These are phyloP conservation scores for Campoletis sonorensis DNA, from an alignment of 1,140 invertebrate species.

Conservation along the genomic window DNA sequence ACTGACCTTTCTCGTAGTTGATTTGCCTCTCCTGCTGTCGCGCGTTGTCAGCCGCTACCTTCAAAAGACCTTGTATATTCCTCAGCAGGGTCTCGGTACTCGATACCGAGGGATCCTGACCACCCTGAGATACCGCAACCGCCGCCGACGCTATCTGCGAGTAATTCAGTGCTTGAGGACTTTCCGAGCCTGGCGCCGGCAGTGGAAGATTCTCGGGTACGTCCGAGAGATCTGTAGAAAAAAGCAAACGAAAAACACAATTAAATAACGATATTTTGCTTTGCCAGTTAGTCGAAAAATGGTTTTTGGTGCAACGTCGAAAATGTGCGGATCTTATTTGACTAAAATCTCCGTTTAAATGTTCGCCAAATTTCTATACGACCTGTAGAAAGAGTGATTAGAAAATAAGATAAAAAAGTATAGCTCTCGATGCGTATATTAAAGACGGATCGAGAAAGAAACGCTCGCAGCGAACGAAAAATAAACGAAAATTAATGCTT, in stretches of 20 bases:
- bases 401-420: too few relatives aligned
- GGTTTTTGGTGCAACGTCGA: too few relatives aligned
- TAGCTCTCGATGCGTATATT: too few relatives aligned
- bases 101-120: conserved; percentile 80
- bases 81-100: conserved; percentile 94
- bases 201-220: conserved; percentile 79
- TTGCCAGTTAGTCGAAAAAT: too few relatives aligned
- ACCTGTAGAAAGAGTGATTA: too few relatives aligned
- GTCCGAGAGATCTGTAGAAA: conserved; percentile 80
- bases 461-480: not conserved
- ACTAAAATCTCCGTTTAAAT: too few relatives aligned
- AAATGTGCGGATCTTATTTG: too few relatives aligned
- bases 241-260: conserved; percentile 41
- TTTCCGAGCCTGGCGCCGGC: conserved; percentile 79
- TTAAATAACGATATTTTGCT: conserved; percentile 37
- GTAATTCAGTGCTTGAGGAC: conserved; percentile 84
- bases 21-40: conserved; percentile 96
- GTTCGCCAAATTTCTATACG: too few relatives aligned
- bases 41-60: conserved; percentile 96
- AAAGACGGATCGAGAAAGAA: too few relatives aligned
- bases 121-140: conserved; percentile 72
- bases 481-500: not conserved
- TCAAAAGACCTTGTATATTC: conserved; percentile 96
- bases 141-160: conserved; percentile 80
- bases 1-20: conserved; percentile 96